Percentiles rank a stretch among this genome's conserved stretches.
These are phyloP conservation scores for Rhizoglyphus robini DNA, from an alignment of 1,140 invertebrate species.

Conservation along the genomic window DNA sequence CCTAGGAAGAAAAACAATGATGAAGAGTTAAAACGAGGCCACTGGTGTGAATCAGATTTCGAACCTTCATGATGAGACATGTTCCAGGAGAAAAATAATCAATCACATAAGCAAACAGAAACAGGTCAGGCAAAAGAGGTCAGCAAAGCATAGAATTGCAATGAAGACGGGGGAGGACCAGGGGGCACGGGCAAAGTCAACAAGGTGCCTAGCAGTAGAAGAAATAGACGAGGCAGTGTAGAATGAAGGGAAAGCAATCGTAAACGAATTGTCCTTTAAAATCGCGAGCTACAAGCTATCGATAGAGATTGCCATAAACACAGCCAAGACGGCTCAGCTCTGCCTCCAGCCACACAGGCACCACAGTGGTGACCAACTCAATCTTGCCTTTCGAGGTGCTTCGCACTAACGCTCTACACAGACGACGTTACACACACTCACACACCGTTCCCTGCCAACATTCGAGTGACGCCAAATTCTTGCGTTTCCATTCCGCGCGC, in stretches of 20 bases:
- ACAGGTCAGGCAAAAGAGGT: constrained; percentile 9
- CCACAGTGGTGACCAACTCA: neutral
- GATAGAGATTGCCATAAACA: neutral
- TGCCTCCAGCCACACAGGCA: constrained; percentile 1
- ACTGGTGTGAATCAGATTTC: too few relatives aligned
- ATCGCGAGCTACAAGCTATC: neutral
- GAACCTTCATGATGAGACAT: constrained; percentile 69
- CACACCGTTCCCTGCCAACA: too few relatives aligned
- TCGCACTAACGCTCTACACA: too few relatives aligned
- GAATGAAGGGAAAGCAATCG: neutral
- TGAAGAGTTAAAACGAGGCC: too few relatives aligned
- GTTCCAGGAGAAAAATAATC: constrained; percentile 30
- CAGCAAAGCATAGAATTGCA: neutral
- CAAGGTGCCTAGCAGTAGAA: too few relatives aligned
- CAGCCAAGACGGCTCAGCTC: neutral
- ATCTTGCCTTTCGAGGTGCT: too few relatives aligned
- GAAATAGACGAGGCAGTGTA: neutral
- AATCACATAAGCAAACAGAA: neutral
- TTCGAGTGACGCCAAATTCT: too few relatives aligned
- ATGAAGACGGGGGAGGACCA: too few relatives aligned
- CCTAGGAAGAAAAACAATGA: too few relatives aligned
- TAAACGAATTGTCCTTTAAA: neutral
- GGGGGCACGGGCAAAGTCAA: too few relatives aligned
- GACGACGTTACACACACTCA: too few relatives aligned
- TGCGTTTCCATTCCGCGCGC: too few relatives aligned